phyloP scores from a whole-genome alignment of 1,140 invertebrate genomes.

The Ganaspis sp. region DNA sequence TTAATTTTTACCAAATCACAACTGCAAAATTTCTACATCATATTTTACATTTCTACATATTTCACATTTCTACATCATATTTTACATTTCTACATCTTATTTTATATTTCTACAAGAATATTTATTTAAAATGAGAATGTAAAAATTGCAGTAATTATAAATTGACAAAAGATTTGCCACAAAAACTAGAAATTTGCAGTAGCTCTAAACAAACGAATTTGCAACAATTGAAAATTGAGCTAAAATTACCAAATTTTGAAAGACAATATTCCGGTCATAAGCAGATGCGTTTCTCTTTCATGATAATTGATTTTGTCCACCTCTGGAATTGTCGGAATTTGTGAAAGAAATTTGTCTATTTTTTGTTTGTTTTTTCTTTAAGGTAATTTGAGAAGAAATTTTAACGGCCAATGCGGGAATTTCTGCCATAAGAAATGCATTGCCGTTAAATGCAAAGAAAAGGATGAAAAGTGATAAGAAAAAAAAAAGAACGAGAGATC shows the following conservation, averaged over 20 bases:
- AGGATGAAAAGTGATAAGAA: neutral
- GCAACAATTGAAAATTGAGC: too few species aligned
- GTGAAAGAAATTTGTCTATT: slow-evolving; percentile 4
- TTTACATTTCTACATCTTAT: too few species aligned
- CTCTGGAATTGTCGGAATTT: slow-evolving; percentile 66
- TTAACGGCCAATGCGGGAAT: slow-evolving; percentile 63
- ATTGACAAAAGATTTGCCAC: too few species aligned
- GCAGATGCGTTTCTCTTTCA: slow-evolving; percentile 64
- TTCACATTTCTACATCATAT: too few species aligned
- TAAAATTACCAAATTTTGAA: neutral
- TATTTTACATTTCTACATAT: too few species aligned
- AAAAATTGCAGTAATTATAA: too few species aligned
- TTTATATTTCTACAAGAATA: too few species aligned
- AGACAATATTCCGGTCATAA: slow-evolving; percentile 65
- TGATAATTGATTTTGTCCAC: slow-evolving; percentile 60
- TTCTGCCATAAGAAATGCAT: slow-evolving; percentile 75
- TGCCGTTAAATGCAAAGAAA: slow-evolving; percentile 54
- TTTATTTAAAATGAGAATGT: too few species aligned
- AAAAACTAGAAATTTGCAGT: too few species aligned
- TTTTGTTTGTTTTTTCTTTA: neutral
- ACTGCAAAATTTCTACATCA: too few species aligned
- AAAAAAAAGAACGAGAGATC: slow-evolving; percentile 35
- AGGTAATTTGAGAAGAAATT: neutral
- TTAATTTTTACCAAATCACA: too few species aligned
- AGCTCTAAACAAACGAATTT: too few species aligned